Evolutionary conservation across 2,797 vertebrate genomes (phyloP), one percentile per base, ranked within the genome.

Genomic region (Thunnus albacares): DNA sequence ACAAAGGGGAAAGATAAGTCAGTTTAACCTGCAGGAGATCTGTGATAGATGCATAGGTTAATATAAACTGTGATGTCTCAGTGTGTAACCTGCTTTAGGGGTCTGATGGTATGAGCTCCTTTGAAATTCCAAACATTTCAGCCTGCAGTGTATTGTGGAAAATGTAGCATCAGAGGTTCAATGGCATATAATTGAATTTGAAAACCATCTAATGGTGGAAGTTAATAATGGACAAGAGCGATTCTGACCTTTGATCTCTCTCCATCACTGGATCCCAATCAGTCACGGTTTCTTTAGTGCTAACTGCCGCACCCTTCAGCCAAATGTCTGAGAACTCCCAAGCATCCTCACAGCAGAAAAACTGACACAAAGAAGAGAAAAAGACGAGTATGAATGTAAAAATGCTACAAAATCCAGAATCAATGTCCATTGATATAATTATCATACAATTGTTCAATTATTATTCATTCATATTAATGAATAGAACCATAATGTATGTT

Each of bases 231-330:
- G 75, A 72, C 58, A 17, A 75, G 53, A 71, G 72, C 38, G 56
- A 68, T 81, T 33, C 80, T 92, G 87, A 93, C 89, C 90, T 93
- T 91, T 92, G 85, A 85, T 87, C 85, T 82, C 14, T 75, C 68
- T 81, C 66, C 71, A 28, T 79, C 22, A n/a, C 77, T 47, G 71
- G 61, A 33, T 58, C 60, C 20, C 38, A 14, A 58, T 90, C 78
- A 70, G 76, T 75, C 78, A 83, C 33, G 56, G 64, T 76, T 74
- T 79, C 53, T 47, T 81, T 55, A 22, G 66, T 8, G 45, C 74
- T 70, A 80, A 60, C 71, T 1, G 18, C 51, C 11, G 45, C 77
- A 52, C 35, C 71, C 75, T 77, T 68, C 45, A 71, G 76, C 45
- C 65, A 64, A 56, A 49, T 53, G 57, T 18, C 28, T 6, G 69